These are phyloP conservation scores for Delichon dasypus DNA, from an alignment of 2,797 vertebrate species.

Conservation along the genomic window DNA sequence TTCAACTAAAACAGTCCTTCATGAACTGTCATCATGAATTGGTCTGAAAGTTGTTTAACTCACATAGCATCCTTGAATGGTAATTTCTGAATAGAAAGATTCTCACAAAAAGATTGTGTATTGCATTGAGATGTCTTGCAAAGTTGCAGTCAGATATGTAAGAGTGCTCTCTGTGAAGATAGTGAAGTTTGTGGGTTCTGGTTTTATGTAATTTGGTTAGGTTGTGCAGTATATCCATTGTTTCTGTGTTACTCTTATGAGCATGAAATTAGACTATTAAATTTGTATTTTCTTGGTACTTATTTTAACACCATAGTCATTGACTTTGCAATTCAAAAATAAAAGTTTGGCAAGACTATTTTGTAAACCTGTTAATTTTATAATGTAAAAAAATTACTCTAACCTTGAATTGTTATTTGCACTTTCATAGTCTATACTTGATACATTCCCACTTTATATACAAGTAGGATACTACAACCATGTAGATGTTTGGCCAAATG, in stretches of 20 bases:
- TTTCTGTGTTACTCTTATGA: conserved; percentile 78
- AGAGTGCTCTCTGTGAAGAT: conserved; percentile 74
- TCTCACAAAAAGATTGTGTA: conserved; percentile 65
- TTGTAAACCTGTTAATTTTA: conserved; percentile 96
- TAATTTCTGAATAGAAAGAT: conserved; percentile 66
- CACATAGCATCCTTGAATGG: conserved; percentile 71
- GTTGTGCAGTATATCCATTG: conserved; percentile 74
- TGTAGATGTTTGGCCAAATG: conserved; percentile 97
- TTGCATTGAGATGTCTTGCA: conserved; percentile 71
- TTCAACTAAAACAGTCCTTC: conserved; percentile 59
- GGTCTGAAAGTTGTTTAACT: conserved; percentile 71
- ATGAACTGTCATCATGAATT: conserved; percentile 66
- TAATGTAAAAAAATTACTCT: conserved; percentile 93
- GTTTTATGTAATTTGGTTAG: conserved; percentile 72
- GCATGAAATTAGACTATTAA: conserved; percentile 80
- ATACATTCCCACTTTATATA: conserved; percentile 99
- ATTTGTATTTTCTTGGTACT: conserved; percentile 86
- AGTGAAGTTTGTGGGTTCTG: conserved; percentile 72
- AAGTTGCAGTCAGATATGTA: conserved; percentile 72
- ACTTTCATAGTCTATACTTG: conserved; percentile 99
- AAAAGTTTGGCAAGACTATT: conserved; percentile 87
- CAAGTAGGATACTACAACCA: conserved; percentile 85
- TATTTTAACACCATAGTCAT: conserved; percentile 84
- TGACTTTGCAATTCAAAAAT: conserved; percentile 83
- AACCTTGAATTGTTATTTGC: conserved; percentile 99